Evolutionary conservation across 2,888 invertebrate species (phyloP).

Genomic region (Osmoderma eremita): DNA sequence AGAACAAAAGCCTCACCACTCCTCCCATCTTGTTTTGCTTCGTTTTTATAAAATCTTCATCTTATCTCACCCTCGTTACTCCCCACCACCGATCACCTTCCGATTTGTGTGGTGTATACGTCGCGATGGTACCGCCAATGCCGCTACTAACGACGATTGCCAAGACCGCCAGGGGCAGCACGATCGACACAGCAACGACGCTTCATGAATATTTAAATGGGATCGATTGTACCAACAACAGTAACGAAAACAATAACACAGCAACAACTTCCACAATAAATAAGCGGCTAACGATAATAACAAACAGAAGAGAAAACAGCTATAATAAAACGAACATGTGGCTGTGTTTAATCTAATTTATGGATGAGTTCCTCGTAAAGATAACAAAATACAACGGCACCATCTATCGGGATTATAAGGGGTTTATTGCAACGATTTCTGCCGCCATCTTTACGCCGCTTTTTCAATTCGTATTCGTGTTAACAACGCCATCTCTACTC

Average conservation of each 20-base stretch:
- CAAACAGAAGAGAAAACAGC: not conserved
- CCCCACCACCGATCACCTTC: too few species aligned
- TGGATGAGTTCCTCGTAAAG: not conserved
- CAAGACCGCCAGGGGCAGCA: too few species aligned
- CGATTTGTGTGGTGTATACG: too few species aligned
- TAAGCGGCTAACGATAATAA: not conserved
- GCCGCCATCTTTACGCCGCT: not conserved
- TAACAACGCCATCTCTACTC: constrained; percentile 8
- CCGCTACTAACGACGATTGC: too few species aligned
- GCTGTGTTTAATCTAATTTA: constrained; percentile 3
- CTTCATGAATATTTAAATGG: constrained; percentile 5
- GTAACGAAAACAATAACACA: not conserved
- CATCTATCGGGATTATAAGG: not conserved
- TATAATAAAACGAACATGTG: not conserved
- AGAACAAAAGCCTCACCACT: too few species aligned
- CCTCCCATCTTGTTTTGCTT: too few species aligned
- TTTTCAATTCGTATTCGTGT: not conserved
- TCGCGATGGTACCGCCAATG: too few species aligned
- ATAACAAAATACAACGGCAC: not conserved
- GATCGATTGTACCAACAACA: not conserved
- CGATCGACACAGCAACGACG: not conserved
- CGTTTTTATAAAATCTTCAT: too few species aligned
- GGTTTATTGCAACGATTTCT: too few species aligned
- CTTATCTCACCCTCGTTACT: too few species aligned
- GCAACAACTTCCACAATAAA: too few species aligned